phyloP scores from a whole-genome alignment of 2,888 invertebrate genomes.

The Ischnura elegans region DNA sequence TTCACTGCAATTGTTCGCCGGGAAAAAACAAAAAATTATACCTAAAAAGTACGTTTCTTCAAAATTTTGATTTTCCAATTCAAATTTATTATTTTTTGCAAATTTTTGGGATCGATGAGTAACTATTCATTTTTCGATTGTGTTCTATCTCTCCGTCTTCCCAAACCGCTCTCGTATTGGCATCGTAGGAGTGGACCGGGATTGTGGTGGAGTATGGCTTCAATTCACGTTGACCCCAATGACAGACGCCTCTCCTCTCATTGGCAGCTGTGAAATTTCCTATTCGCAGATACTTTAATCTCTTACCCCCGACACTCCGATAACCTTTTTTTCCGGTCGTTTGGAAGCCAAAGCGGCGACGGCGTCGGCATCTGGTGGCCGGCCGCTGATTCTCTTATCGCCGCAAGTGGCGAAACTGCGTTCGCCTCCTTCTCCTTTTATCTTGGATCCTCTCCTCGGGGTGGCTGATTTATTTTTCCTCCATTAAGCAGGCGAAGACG shows the following conservation, averaged over 20 bases:
- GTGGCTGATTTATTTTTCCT: slow-evolving; percentile 31
- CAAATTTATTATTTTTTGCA: too few species aligned
- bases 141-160: too few species aligned
- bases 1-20: too few species aligned
- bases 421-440: not conserved
- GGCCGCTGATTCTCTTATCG: slow-evolving; percentile 48
- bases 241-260: slow-evolving; percentile 19
- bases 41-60: too few species aligned
- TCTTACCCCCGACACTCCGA: not conserved
- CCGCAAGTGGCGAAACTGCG: slow-evolving; percentile 32
- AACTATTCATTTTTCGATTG: too few species aligned
- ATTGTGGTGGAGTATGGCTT: not conserved
- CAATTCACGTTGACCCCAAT: not conserved
- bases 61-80: too few species aligned
- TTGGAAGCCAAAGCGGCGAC: slow-evolving; percentile 12
- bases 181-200: not conserved
- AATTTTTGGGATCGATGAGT: too few species aligned
- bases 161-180: too few species aligned
- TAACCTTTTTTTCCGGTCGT: slow-evolving; percentile 49
- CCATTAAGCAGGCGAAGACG: not conserved
- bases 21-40: too few species aligned
- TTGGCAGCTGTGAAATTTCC: slow-evolving; percentile 65
- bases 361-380: slow-evolving; percentile 41
- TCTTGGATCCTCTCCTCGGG: not conserved
- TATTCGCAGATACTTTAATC: slow-evolving; percentile 63